Conservation (phyloP, 2,113 vertebrate genomes). For the Phylloscopus trochiloides region DNA sequence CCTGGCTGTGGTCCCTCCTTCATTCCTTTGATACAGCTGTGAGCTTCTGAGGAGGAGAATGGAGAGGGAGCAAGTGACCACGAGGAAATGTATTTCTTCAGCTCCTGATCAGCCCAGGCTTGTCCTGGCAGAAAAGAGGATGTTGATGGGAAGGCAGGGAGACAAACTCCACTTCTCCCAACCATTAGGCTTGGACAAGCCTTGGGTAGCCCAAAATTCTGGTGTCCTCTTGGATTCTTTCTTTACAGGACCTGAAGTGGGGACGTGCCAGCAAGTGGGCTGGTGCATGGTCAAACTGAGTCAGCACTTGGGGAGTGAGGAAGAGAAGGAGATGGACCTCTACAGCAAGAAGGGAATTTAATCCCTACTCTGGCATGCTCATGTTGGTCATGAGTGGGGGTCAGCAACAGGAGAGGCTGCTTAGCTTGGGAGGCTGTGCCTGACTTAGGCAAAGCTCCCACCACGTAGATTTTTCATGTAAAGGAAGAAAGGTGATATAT, state of each 20-base stretch:
- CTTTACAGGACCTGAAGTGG: not conserved
- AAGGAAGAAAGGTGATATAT: not conserved
- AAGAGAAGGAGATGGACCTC: not conserved
- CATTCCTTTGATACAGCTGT: not conserved
- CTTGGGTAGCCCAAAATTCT: not conserved
- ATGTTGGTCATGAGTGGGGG: not conserved
- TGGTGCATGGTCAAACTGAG: not conserved
- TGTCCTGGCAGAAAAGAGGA: not conserved
- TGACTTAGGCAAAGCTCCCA: not conserved
- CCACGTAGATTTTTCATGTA: accelerated
- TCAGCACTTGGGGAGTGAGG: not conserved
- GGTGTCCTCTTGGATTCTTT: not conserved
- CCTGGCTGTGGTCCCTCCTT: not conserved
- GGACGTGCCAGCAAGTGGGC: not conserved
- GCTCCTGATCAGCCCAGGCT: not conserved
- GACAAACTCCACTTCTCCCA: not conserved
- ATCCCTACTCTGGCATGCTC: not conserved
- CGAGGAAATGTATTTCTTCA: not conserved
- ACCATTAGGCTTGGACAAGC: not conserved
- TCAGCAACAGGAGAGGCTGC: not conserved
- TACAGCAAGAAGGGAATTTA: not conserved
- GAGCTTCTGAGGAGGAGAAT: not conserved
- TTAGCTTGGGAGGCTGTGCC: accelerated
- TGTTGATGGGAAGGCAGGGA: not conserved
- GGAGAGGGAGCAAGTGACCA: not conserved